Conservation (phyloP, 2,113 vertebrate genomes). For the Nannobrachium achirus region DNA sequence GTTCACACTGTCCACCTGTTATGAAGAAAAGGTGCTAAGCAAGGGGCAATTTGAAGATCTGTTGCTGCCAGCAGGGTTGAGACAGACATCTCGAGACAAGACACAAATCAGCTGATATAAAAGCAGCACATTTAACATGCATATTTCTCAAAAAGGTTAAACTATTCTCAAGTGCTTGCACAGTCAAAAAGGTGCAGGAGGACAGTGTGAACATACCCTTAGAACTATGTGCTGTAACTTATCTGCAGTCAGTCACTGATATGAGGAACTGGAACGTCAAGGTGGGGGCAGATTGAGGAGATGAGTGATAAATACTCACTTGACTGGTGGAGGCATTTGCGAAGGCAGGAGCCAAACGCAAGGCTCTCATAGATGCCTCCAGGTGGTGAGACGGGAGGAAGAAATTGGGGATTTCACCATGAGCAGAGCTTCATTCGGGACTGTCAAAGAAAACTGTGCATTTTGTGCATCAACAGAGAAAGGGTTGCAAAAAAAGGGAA, state of each 20-base stretch:
- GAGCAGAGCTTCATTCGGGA: slow-evolving; percentile 71
- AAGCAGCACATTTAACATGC: no score
- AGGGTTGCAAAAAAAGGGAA: no score
- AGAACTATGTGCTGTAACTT: no score
- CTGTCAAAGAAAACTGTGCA: slow-evolving; percentile 70
- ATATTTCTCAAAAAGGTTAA: neutral
- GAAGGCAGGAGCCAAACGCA: slow-evolving; percentile 80
- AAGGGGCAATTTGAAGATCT: no score
- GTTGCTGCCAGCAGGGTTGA: no score
- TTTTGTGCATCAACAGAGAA: no score
- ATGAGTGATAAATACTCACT: slow-evolving; percentile 75
- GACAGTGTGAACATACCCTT: neutral
- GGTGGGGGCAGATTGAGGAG: neutral
- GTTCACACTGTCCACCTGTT: no score
- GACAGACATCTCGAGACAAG: no score
- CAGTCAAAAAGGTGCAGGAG: neutral
- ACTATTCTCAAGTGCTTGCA: neutral
- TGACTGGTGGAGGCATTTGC: slow-evolving; percentile 49
- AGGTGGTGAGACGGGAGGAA: slow-evolving; percentile 89
- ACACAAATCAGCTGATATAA: no score
- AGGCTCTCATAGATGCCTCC: slow-evolving; percentile 89
- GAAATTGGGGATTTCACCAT: slow-evolving; percentile 88
- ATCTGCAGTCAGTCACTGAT: neutral
- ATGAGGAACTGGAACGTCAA: neutral
- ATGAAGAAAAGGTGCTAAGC: no score